These are phyloP conservation scores for Strigamia crassipes DNA, from an alignment of 2,888 invertebrate species.

Conservation along the genomic window DNA sequence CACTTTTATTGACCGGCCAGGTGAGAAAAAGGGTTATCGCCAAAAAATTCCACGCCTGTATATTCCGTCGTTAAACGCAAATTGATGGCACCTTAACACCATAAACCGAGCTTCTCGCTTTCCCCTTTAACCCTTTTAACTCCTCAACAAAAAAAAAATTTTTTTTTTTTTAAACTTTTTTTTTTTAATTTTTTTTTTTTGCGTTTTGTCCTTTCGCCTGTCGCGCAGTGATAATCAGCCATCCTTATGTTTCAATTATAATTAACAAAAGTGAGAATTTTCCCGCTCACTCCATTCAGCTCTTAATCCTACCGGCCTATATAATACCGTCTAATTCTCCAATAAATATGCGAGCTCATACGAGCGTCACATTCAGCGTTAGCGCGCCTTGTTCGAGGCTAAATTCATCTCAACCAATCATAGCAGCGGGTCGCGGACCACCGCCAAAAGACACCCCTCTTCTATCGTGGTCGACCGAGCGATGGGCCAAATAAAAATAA, in stretches of 20 bases:
- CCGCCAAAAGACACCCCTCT: neutral
- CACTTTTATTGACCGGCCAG: slow-evolving; percentile 23
- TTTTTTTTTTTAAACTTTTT: no score
- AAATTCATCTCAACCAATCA: neutral
- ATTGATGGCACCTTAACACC: slow-evolving; percentile 6
- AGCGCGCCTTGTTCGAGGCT: neutral
- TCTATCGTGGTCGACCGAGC: slow-evolving; percentile 27
- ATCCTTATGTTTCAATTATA: slow-evolving; percentile 25
- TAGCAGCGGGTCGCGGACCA: neutral
- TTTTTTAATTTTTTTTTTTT: no score
- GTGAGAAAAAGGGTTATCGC: slow-evolving; percentile 29
- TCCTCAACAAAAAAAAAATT: neutral
- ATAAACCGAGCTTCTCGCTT: neutral
- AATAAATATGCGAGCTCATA: slow-evolving; percentile 28
- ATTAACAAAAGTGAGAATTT: slow-evolving; percentile 36
- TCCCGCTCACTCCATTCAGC: neutral
- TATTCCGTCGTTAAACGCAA: slow-evolving; percentile 1
- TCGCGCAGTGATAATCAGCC: neutral
- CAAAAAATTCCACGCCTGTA: neutral
- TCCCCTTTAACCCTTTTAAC: neutral
- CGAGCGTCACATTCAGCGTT: neutral
- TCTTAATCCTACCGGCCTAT: slow-evolving; percentile 17
- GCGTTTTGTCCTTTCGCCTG: neutral
- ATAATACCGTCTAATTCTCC: slow-evolving; percentile 32
- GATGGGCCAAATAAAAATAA: neutral